Conservation (phyloP, 2,113 vertebrate genomes). For the Petroica traversi region DNA sequence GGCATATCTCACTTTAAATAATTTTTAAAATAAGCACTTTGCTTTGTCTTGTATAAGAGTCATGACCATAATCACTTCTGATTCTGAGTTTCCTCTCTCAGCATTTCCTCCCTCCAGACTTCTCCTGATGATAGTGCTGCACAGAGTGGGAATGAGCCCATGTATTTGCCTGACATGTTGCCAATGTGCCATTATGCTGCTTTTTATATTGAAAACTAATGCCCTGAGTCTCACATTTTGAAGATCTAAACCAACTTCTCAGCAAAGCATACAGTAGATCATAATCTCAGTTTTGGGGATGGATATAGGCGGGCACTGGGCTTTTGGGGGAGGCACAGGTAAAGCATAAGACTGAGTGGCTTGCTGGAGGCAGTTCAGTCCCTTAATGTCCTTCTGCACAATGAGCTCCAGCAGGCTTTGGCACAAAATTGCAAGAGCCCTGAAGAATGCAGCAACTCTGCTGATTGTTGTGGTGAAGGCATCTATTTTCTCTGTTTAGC, state of each 20-base stretch:
- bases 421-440: not conserved
- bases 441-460: not conserved
- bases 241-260: not conserved
- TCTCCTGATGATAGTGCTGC: not conserved
- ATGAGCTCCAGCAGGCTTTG: not conserved
- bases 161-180: slow-evolving; percentile 9
- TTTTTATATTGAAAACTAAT: not conserved
- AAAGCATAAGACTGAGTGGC: not conserved
- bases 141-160: not conserved
- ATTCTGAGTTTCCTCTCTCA: slow-evolving; percentile 19
- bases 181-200: not conserved
- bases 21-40: slow-evolving; percentile 18
- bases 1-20: not conserved
- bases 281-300: fast-evolving
- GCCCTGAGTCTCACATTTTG: not conserved
- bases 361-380: not conserved
- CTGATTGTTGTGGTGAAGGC: not conserved
- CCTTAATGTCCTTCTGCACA: not conserved
- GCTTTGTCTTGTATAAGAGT: slow-evolving; percentile 20
- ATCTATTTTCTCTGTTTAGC: not conserved
- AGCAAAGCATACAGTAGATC: not conserved
- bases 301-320: not conserved
- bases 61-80: slow-evolving; percentile 23
- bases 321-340: not conserved
- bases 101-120: not conserved